A percentile compares a stretch with the other conserved stretches of the same genome.
These are phyloP conservation scores for Agrochola litura DNA, from an alignment of 2,888 invertebrate genomes.

Conservation along the genomic window DNA sequence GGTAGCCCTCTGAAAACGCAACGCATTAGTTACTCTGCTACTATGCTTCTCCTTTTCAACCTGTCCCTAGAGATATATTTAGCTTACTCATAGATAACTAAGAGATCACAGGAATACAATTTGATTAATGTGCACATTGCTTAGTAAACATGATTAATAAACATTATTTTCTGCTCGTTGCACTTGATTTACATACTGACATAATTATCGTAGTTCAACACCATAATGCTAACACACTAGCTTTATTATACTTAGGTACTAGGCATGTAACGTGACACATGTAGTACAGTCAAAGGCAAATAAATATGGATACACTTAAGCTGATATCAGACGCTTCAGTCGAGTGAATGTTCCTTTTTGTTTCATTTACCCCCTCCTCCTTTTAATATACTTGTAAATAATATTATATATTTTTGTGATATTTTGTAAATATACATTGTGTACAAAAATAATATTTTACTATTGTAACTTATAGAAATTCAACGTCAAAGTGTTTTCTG, in stretches of 20 bases:
- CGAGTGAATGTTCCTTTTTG: not conserved
- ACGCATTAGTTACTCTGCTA: no score
- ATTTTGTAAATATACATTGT: not conserved
- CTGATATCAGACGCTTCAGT: not conserved
- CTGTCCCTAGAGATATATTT: not conserved
- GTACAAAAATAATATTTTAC: not conserved
- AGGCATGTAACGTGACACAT: no score
- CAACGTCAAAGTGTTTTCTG: conserved; percentile 45
- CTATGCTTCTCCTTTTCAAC: no score
- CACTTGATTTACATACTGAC: conserved; percentile 21
- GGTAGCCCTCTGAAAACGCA: not conserved
- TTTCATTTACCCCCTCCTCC: no score
- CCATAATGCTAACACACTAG: conserved; percentile 3
- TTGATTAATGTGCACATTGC: not conserved
- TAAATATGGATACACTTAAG: not conserved
- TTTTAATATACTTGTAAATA: no score
- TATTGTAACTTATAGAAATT: conserved; percentile 23
- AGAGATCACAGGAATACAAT: not conserved
- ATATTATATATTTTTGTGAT: not conserved
- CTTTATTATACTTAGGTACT: not conserved
- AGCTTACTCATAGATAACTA: not conserved
- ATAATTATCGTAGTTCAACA: not conserved
- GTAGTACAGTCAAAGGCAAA: not conserved
- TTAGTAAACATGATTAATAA: not conserved
- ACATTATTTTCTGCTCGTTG: not conserved